Evolutionary conservation across 2,888 invertebrate species (phyloP), one percentile per base, ranked within the genome.

Genomic region (Amphipoea oculea): DNA sequence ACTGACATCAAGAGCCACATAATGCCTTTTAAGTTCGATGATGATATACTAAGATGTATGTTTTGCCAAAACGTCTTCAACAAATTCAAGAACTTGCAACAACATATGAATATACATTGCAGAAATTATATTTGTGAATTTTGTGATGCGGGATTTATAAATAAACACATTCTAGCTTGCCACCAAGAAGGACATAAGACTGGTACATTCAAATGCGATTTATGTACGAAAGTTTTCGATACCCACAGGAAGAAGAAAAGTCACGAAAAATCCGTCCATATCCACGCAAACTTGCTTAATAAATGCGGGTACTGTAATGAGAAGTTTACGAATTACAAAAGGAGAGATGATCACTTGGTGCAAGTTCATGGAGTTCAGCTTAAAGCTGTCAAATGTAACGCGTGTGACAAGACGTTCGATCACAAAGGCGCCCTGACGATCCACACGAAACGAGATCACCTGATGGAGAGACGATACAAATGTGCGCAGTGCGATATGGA

Each of bases 191-290:
- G 91, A 0, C 95, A 95, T 76, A 93, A 94, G 75, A 88, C 90
- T 0, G 95, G 95, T 0, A 90, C 91, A 0, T 95, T 94, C 83
- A 91, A 92, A 72, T 96, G 96, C 73, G 91, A 92, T 48, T 86
- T 91, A 12, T 97, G 97, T 80, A 91, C 95, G 0, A 97, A 97
- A 89, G 94, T 95, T 0, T 97, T 97, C 76, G 95, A 96, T n/a
- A 96, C 96, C 0, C 91, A 94, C 20, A 92, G 95, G 48, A 96
- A 96, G 80, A 93, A 95, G 80, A 94, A 94, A 68, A 93, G 95
- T 0, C 97, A 97, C 79, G 96, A 96, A 74, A 95, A 94, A 62
- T 93, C 94, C 2, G 95, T 97, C 1, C 97, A 96, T 66, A 89
- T 92, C 0, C 91, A 93, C 62, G 90, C 86, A 3, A 91, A 91